Base-by-base conservation (phyloP, 2,888 invertebrate species). In the Cheilosia vulpina region DNA sequence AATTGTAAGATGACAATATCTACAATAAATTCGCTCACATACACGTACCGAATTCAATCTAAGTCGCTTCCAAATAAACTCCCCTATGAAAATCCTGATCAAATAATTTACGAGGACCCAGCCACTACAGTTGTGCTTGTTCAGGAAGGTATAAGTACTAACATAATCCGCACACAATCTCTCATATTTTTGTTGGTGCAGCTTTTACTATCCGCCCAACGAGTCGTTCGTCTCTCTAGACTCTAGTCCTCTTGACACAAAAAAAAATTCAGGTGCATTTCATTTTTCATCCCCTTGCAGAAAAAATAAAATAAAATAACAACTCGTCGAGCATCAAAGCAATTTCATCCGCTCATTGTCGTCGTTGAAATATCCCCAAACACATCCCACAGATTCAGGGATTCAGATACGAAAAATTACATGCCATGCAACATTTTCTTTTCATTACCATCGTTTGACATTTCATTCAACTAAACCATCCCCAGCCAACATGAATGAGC, bases 361-460 rank as follows among this genome's bases (percentile, higher is more conserved):
- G 58, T 47, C 43, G 58, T 38, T 17, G 47, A 66, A 71, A 65
- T 63, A 57, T 38, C 47, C 24, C 34, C 53, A 24, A 19, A 65
- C 52, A 52, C 11, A 52, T 43, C 41, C n/a, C 50, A 19, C 45
- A 38, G 13, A 13, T 13, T 4, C 38, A 13, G 38, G 13, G 13
- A 60, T 55, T 63, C 41, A 43, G 52, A 83, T 78, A 50, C 72
- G 11, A 62, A 72, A 82, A 82, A 38, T 38, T 38, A 38, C 38
- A 78, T 77, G 60, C 65, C 82, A 72, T 57, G 66, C 53, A 79
- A 78, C 77, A 78, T 78, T 83, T 83, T 83, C 83, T 79, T 79
- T 83, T 79, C 79, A 83, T 83, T 69, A 83, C 68, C 62, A 62
- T 63, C 75, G 65, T 68, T 75, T 84, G 79, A 84, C 79, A 79